Conservation (phyloP, 2,888 invertebrate species). For the Panopea generosa region DNA sequence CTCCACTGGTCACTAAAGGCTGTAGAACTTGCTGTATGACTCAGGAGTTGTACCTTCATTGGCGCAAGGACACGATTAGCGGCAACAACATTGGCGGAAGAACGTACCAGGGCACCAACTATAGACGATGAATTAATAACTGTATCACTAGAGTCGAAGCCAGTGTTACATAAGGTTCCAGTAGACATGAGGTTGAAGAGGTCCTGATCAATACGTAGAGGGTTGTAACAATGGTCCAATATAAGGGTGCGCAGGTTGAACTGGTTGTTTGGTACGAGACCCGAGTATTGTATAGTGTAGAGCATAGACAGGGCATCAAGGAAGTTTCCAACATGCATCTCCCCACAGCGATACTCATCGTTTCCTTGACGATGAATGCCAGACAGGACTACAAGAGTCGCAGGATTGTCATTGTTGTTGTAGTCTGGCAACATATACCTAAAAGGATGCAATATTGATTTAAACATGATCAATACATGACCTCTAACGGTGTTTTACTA, state of each 20-base stretch:
- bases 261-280: constrained; percentile 18
- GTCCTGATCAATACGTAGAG: constrained; percentile 76
- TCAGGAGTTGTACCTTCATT: constrained; percentile 87
- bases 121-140: constrained; percentile 68
- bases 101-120: constrained; percentile 80
- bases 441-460: no score
- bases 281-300: constrained; percentile 76
- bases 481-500: no score
- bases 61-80: constrained; percentile 86
- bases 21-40: constrained; percentile 69
- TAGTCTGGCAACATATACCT: constrained; percentile 62
- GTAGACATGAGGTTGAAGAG: constrained; percentile 81
- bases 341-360: constrained; percentile 74
- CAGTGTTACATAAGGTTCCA: constrained; percentile 79
- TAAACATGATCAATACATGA: background rate
- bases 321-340: constrained; percentile 69
- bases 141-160: constrained; percentile 56
- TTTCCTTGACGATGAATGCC: constrained; percentile 75
- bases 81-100: constrained; percentile 73
- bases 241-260: constrained; percentile 70
- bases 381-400: constrained; percentile 71
- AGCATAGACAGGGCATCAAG: constrained; percentile 82
- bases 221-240: constrained; percentile 80
- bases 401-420: constrained; percentile 66
- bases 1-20: constrained; percentile 64